A percentile compares a stretch with the other conserved stretches of the same genome.
Conservation (phyloP, 2,113 vertebrate species). For the Orycteropus afer region DNA sequence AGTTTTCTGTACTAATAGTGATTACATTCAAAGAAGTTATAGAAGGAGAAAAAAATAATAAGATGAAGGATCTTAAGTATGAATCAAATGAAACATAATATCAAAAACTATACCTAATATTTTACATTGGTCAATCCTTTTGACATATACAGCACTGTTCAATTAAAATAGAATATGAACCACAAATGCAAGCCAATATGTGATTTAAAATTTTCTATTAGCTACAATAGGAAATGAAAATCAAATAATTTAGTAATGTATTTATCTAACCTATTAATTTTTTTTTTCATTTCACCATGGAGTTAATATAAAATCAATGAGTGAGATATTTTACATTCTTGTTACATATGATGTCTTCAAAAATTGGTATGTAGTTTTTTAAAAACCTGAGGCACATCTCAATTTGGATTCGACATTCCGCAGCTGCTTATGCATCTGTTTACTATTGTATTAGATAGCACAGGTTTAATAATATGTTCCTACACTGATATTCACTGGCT, state of each 20-base stretch:
- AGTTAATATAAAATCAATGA: not conserved
- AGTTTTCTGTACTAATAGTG: not conserved
- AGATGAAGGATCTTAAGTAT: not conserved
- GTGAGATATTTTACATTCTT: not conserved
- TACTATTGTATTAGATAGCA: not conserved
- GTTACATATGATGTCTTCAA: not conserved
- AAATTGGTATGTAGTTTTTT: not conserved
- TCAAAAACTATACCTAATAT: not conserved
- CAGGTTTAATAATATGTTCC: not conserved
- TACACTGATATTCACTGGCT: not conserved
- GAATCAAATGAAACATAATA: not conserved
- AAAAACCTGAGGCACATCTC: not conserved
- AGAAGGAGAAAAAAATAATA: not conserved
- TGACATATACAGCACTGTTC: not conserved
- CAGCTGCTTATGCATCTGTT: not conserved
- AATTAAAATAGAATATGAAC: not conserved
- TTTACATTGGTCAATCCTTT: not conserved
- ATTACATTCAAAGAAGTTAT: not conserved
- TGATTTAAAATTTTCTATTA: conserved; percentile 6
- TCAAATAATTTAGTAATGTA: not conserved
- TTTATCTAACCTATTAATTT: not conserved
- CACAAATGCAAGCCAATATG: not conserved
- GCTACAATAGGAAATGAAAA: not conserved
- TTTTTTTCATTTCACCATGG: not conserved
- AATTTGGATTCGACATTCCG: not conserved